These are phyloP conservation scores for mouse (Mus musculus) DNA, from an alignment of 2,113 vertebrate genomes.

Conservation along the genomic window DNA sequence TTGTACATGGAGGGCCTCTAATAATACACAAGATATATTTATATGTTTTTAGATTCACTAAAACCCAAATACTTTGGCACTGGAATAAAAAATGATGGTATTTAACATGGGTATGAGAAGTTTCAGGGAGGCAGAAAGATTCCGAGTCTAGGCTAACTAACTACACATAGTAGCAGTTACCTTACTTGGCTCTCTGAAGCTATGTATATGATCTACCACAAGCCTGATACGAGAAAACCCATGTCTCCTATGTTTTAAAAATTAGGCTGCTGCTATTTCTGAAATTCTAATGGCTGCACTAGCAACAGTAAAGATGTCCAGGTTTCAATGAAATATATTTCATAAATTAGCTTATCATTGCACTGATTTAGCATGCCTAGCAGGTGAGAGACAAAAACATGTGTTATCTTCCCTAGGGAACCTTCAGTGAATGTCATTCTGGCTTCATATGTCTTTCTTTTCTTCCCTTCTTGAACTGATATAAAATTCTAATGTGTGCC, in stretches of 20 bases:
- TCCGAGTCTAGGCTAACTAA: constrained; percentile 75
- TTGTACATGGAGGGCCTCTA: background rate
- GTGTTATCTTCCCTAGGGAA: constrained; percentile 93
- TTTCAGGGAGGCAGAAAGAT: constrained; percentile 65
- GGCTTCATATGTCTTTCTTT: constrained; percentile 92
- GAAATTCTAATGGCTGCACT: constrained; percentile 88
- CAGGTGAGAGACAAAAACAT: constrained; percentile 94
- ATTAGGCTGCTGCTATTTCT: constrained; percentile 84
- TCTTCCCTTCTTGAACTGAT: constrained; percentile 91
- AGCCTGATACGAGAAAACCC: constrained; percentile 75
- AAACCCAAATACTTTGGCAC: constrained; percentile 34
- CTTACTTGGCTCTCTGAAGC: constrained; percentile 71
- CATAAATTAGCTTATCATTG: constrained; percentile 93
- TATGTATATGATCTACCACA: constrained; percentile 56
- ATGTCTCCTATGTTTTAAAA: constrained; percentile 80
- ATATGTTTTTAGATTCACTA: background rate
- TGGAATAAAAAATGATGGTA: constrained; percentile 35
- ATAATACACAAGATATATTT: background rate
- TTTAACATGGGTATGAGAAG: constrained; percentile 36
- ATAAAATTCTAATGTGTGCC: constrained; percentile 93
- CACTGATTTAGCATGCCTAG: constrained; percentile 94
- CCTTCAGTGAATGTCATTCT: constrained; percentile 93
- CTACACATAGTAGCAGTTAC: constrained; percentile 66
- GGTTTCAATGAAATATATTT: constrained; percentile 92
- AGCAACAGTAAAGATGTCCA: constrained; percentile 92